phyloP scores from a whole-genome alignment of 2,113 vertebrate species.

The Neodon shergylaensis region DNA sequence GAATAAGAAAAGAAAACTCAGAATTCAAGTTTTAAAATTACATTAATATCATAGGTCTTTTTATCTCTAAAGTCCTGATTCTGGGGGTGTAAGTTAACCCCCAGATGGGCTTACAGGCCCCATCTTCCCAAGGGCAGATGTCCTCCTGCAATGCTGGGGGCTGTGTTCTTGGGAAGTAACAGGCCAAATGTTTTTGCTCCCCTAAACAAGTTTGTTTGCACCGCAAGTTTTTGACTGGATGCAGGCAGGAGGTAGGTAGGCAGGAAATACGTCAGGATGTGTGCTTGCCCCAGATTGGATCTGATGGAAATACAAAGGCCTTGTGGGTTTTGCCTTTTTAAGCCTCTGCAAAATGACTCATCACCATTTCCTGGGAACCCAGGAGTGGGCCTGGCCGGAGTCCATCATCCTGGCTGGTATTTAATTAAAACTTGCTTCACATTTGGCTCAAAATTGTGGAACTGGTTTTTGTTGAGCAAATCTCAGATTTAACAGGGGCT shows the following conservation, averaged over 20 bases:
- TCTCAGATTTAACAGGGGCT: background rate
- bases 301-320: background rate
- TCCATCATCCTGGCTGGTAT: background rate
- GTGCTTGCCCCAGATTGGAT: background rate
- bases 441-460: background rate
- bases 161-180: background rate
- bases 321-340: background rate
- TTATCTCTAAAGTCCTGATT: constrained; percentile 38
- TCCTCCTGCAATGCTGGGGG: background rate
- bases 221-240: background rate
- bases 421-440: background rate
- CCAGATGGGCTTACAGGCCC: background rate
- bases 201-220: background rate
- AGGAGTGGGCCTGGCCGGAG: background rate
- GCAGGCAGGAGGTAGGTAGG: background rate
- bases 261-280: background rate
- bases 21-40: background rate
- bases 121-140: background rate
- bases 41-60: background rate
- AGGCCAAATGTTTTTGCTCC: background rate
- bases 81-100: background rate
- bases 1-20: background rate
- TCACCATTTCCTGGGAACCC: background rate
- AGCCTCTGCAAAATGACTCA: background rate
- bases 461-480: background rate